phyloP scores from a whole-genome alignment of 1,140 invertebrate species.

The Drosophila hydei region DNA sequence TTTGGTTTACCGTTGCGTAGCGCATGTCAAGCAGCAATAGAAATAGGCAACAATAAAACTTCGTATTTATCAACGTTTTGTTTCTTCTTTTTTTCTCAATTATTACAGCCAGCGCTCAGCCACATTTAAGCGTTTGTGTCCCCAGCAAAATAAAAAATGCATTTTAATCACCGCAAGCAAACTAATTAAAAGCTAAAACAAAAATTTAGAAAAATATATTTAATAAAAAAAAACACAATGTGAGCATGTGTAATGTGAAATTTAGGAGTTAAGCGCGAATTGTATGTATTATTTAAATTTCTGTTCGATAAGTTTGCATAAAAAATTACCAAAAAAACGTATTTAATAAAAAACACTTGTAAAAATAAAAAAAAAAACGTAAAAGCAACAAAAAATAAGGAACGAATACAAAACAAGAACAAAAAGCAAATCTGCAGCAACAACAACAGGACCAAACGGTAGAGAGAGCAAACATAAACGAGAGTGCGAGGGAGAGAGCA shows the following conservation, averaged over 20 bases:
- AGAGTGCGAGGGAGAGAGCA: slow-evolving; percentile 13
- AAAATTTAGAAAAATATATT: slow-evolving; percentile 18
- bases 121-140: slow-evolving; percentile 47
- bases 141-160: slow-evolving; percentile 47
- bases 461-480: slow-evolving; percentile 11
- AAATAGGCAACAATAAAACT: slow-evolving; percentile 18
- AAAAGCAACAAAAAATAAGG: slow-evolving; percentile 13
- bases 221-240: slow-evolving; percentile 47
- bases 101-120: slow-evolving; percentile 53
- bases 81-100: slow-evolving; percentile 28
- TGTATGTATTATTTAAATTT: slow-evolving; percentile 77
- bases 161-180: slow-evolving; percentile 54
- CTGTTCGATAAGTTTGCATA: slow-evolving; percentile 53
- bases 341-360: slow-evolving; percentile 15
- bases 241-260: slow-evolving; percentile 72
- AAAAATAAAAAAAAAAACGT: slow-evolving; percentile 21
- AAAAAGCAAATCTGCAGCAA: slow-evolving; percentile 17
- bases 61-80: slow-evolving; percentile 15
- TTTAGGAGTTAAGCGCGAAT: slow-evolving; percentile 70
- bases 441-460: slow-evolving; percentile 38
- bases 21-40: slow-evolving; percentile 33
- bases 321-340: slow-evolving; percentile 33
- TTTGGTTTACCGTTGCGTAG: slow-evolving; percentile 50
- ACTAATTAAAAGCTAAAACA: slow-evolving; percentile 34
- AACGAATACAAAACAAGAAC: slow-evolving; percentile 15